Percentiles rank a stretch among this genome's conserved stretches.
Evolutionary conservation across 2,888 invertebrate genomes (phyloP).

Genomic region (Spodoptera picta): DNA sequence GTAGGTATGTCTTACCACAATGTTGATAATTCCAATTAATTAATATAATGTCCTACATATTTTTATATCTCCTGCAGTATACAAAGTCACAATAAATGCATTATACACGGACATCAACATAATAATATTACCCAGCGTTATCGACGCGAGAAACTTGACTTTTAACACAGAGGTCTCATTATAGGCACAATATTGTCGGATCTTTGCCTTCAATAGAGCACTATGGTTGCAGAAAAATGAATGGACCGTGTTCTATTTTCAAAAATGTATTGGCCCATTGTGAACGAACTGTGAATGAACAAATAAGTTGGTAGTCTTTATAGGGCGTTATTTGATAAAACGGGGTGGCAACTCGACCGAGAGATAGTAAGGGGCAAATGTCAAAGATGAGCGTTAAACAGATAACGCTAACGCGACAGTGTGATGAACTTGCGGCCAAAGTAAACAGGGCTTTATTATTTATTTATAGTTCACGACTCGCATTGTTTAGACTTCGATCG

Average conservation of each 20-base stretch:
- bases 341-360: slow-evolving; percentile 78
- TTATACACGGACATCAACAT: slow-evolving; percentile 26
- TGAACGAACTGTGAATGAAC: slow-evolving; percentile 72
- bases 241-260: slow-evolving; percentile 59
- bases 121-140: slow-evolving; percentile 18
- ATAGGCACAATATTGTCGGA: slow-evolving; percentile 45
- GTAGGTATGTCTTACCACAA: too few relatives aligned
- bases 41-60: not conserved
- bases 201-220: slow-evolving; percentile 50
- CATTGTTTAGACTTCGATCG: slow-evolving; percentile 59
- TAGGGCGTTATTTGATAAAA: slow-evolving; percentile 75
- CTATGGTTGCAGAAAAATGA: slow-evolving; percentile 51
- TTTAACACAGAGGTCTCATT: slow-evolving; percentile 43
- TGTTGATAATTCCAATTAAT: not conserved
- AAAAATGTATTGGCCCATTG: slow-evolving; percentile 66
- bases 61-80: slow-evolving; percentile 16
- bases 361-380: slow-evolving; percentile 80
- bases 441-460: slow-evolving; percentile 74
- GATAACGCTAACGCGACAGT: slow-evolving; percentile 78
- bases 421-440: slow-evolving; percentile 78
- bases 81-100: slow-evolving; percentile 45
- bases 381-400: slow-evolving; percentile 79
- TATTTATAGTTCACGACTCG: slow-evolving; percentile 57
- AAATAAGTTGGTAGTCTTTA: slow-evolving; percentile 75
- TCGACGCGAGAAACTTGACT: slow-evolving; percentile 31